Percentiles rank a stretch among this genome's conserved stretches.
phyloP scores from a whole-genome alignment of 2,113 vertebrate species.

The Catharus bicknelli region DNA sequence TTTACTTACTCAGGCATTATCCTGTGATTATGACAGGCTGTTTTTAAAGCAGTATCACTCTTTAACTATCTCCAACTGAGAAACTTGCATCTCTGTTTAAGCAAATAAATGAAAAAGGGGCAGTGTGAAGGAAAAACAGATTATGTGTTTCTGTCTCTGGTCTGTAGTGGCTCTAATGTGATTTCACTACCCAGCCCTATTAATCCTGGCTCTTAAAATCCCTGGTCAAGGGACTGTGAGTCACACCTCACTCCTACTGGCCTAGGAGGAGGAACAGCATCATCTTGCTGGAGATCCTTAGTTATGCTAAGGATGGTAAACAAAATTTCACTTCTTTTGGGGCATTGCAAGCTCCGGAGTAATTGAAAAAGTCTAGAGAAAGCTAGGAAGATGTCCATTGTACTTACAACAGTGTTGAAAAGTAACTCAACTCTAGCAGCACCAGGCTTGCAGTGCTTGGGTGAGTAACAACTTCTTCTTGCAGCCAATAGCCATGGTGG shows the following conservation, averaged over 20 bases:
- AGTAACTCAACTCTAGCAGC: neutral
- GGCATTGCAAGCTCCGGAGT: neutral
- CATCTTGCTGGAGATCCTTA: neutral
- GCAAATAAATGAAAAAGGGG: neutral
- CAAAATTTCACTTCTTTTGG: neutral
- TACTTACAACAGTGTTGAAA: accelerated
- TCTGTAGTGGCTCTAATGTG: neutral
- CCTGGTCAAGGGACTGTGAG: neutral
- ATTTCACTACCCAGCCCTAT: neutral
- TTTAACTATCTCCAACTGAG: neutral
- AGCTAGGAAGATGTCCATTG: neutral
- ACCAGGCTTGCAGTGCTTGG: neutral
- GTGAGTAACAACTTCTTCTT: neutral
- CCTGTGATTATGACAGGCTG: neutral
- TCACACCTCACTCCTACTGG: neutral
- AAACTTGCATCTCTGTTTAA: neutral
- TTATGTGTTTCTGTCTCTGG: neutral
- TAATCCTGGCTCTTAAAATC: neutral
- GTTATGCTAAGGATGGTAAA: neutral
- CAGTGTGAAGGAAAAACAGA: neutral
- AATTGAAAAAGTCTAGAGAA: neutral
- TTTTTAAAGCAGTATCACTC: neutral
- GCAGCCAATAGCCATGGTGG: accelerated
- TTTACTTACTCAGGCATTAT: neutral
- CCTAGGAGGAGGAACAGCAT: neutral